phyloP scores from a whole-genome alignment of 2,113 vertebrate species.

The Alethe diademata region DNA sequence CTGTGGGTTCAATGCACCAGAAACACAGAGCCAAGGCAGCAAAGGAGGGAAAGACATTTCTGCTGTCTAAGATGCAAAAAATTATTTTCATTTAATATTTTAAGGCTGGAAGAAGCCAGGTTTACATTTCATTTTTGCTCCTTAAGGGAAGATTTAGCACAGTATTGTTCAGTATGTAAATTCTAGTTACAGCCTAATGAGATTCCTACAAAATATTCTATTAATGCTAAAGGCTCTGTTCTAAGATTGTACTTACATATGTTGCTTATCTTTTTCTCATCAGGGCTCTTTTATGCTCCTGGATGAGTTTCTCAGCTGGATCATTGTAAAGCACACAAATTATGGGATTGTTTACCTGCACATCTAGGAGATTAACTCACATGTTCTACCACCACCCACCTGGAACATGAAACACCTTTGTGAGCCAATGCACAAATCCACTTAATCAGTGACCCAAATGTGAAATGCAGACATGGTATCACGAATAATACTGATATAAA shows the following conservation, averaged over 20 bases:
- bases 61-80: not conserved
- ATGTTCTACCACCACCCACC: not conserved
- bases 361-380: constrained; percentile 46
- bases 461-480: not conserved
- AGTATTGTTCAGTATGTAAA: constrained; percentile 48
- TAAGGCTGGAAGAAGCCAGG: not conserved
- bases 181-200: constrained; percentile 52
- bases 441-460: constrained; percentile 11
- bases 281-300: constrained; percentile 48
- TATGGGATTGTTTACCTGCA: constrained; percentile 41
- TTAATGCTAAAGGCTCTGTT: constrained; percentile 46
- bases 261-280: constrained; percentile 62
- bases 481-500: not conserved
- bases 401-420: not conserved
- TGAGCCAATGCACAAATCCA: not conserved
- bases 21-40: not conserved
- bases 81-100: not conserved
- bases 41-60: not conserved
- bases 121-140: constrained; percentile 28
- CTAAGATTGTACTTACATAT: constrained; percentile 30
- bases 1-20: not conserved
- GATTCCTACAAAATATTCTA: constrained; percentile 61
- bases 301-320: constrained; percentile 45
- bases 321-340: constrained; percentile 41
- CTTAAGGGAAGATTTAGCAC: constrained; percentile 50